Evolutionary conservation across 2,888 invertebrate species (phyloP).

Genomic region (Agonopterix arenella): DNA sequence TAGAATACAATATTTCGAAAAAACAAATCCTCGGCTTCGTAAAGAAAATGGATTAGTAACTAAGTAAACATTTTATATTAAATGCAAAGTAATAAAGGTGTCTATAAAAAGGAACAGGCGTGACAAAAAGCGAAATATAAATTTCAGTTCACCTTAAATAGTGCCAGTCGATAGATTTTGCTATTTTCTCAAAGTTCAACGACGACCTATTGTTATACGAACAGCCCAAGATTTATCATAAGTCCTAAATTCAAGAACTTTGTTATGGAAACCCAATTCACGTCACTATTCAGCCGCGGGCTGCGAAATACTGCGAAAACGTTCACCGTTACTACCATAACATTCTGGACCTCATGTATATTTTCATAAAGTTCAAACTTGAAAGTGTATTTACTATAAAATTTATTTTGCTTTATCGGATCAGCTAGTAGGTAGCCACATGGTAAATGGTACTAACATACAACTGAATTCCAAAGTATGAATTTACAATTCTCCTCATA

Average conservation of each 20-base stretch:
- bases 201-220: too few species aligned
- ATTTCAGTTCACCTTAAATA: too few species aligned
- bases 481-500: constrained; percentile 4
- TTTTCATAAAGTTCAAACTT: constrained; percentile 16
- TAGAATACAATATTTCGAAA: too few species aligned
- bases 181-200: too few species aligned
- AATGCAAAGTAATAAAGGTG: too few species aligned
- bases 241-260: not conserved
- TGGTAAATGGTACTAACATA: constrained; percentile 21
- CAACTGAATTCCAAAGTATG: constrained; percentile 18
- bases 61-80: too few species aligned
- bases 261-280: constrained; percentile 10
- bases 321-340: constrained; percentile 9
- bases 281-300: constrained; percentile 36
- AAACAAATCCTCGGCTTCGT: too few species aligned
- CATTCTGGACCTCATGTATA: constrained; percentile 17
- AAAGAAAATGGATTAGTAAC: too few species aligned
- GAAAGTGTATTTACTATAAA: constrained; percentile 13
- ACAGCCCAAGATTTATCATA: too few species aligned
- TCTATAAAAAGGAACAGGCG: too few species aligned
- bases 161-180: too few species aligned
- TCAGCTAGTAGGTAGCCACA: constrained; percentile 24
- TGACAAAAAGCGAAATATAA: too few species aligned
- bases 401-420: constrained; percentile 31
- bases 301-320: constrained; percentile 26